phyloP scores from a whole-genome alignment of 1,140 invertebrate genomes.

The Neotoxoptera formosana region DNA sequence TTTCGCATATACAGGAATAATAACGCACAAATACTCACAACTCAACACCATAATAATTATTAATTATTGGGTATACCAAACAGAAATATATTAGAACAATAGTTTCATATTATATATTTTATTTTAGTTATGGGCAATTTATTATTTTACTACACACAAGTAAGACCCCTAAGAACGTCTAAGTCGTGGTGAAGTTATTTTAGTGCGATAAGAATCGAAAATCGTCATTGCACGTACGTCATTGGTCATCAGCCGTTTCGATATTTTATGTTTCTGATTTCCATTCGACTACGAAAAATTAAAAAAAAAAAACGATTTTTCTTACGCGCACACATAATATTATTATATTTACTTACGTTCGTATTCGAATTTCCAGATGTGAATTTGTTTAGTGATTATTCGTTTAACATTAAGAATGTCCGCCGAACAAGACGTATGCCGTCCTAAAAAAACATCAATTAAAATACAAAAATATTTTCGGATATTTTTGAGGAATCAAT shows the following conservation, averaged over 20 bases:
- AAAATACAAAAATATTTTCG: neutral
- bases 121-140: neutral
- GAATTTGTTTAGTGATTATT: neutral
- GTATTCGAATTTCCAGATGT: neutral
- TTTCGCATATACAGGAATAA: no score
- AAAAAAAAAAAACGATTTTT: neutral
- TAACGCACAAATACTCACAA: neutral
- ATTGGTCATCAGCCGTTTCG: neutral
- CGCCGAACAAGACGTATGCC: neutral
- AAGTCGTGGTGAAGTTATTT: neutral
- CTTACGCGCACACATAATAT: neutral
- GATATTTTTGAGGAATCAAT: conserved; percentile 2
- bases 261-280: neutral
- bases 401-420: neutral
- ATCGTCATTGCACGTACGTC: neutral
- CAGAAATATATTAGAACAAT: neutral
- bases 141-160: neutral
- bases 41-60: neutral
- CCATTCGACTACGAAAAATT: neutral
- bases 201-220: neutral
- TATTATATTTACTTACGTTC: neutral
- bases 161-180: neutral
- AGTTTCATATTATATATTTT: neutral
- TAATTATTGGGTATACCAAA: neutral
- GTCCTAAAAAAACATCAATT: neutral